Evolutionary conservation across 2,888 invertebrate genomes (phyloP).

Genomic region (Theristus sp.): DNA sequence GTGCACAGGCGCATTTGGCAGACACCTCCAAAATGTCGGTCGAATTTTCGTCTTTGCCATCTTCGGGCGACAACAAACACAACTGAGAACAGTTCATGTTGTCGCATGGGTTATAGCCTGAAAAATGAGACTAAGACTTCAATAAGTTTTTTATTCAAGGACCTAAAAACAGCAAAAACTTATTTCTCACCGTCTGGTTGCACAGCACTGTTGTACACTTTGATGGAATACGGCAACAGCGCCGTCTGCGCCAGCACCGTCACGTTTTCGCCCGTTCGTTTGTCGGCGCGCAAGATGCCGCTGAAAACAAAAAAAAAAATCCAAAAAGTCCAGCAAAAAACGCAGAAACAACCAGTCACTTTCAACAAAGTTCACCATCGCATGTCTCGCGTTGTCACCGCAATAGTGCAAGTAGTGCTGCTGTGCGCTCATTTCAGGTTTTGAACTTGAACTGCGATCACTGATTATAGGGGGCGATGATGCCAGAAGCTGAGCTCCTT

Average conservation of each 20-base stretch:
- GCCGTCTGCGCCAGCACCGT: conserved; percentile 82
- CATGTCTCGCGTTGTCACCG: no score
- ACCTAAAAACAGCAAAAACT: not conserved
- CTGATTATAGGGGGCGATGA: no score
- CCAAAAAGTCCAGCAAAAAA: conserved; percentile 11
- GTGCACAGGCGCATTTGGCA: no score
- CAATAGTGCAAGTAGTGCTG: no score
- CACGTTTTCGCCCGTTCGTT: conserved; percentile 73
- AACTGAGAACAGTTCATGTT: conserved; percentile 55
- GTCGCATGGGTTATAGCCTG: conserved; percentile 49
- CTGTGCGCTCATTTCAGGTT: no score
- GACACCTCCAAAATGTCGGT: no score
- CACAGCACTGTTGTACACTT: conserved; percentile 75
- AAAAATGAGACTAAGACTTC: conserved; percentile 2
- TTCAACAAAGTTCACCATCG: no score
- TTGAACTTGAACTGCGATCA: no score
- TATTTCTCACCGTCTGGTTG: conserved; percentile 46
- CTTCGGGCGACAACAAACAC: conserved; percentile 52
- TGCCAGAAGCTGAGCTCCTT: no score
- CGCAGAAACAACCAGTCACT: no score
- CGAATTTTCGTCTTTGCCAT: not conserved
- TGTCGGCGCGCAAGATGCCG: conserved; percentile 38
- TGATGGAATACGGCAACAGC: conserved; percentile 79
- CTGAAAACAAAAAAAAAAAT: not conserved
- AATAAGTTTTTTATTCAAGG: not conserved